Evolutionary conservation across 1,140 invertebrate species (phyloP).

Genomic region (Magallana ariakensis): DNA sequence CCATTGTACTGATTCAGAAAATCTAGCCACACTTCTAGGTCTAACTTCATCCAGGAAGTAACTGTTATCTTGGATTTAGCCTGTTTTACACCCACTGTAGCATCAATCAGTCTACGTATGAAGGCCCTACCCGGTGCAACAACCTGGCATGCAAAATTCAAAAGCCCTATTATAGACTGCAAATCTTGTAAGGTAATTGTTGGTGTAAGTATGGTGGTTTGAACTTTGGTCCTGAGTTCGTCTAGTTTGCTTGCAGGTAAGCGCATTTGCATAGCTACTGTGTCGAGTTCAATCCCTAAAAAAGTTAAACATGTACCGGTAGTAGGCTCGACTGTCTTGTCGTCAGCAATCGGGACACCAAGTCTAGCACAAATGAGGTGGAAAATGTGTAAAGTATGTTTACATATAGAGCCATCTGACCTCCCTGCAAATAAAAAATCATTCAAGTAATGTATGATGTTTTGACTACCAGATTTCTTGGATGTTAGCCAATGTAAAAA

Average conservation of each 20-base stretch:
- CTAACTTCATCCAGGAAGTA: not conserved
- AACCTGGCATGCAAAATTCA: no score
- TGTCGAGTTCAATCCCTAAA: slow-evolving; percentile 33
- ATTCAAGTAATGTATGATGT: not conserved
- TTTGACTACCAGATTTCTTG: not conserved
- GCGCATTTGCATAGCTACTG: not conserved
- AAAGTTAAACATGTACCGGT: slow-evolving; percentile 34
- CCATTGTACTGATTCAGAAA: not conserved
- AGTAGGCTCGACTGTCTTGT: not conserved
- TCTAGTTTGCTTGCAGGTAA: not conserved
- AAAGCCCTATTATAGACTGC: not conserved
- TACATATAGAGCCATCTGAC: not conserved
- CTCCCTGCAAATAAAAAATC: slow-evolving; percentile 4
- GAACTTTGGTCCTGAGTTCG: slow-evolving; percentile 8
- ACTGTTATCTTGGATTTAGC: not conserved
- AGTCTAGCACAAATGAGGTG: not conserved
- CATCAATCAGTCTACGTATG: no score
- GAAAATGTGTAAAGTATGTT: not conserved
- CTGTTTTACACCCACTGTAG: not conserved
- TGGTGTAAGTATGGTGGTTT: not conserved
- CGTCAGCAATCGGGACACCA: not conserved
- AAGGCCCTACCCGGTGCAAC: no score
- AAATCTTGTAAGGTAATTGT: not conserved
- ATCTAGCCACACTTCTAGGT: not conserved
- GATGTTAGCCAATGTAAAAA: slow-evolving; percentile 4